Evolutionary conservation across 2,888 invertebrate species (phyloP).

Genomic region (Caenorhabditis auriculariae): DNA sequence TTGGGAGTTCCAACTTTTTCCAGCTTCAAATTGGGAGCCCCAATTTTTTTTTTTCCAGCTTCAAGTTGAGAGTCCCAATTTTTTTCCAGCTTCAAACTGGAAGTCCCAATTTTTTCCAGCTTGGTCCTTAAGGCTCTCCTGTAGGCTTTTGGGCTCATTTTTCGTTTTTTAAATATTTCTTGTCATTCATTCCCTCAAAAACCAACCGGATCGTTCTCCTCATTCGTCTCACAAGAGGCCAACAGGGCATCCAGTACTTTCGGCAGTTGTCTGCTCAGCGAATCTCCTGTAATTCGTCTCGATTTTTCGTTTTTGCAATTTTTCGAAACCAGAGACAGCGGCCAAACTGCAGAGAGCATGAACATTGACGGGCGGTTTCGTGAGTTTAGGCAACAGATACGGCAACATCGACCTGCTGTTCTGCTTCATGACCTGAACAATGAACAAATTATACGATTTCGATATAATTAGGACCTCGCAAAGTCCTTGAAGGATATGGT

Average conservation of each 20-base stretch:
- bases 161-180: too few species aligned
- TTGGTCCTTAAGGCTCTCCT: too few species aligned
- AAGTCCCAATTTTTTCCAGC: too few species aligned
- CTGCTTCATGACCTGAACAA: slow-evolving; percentile 95
- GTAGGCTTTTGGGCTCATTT: too few species aligned
- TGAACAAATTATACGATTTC: too few species aligned
- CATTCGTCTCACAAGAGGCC: slow-evolving; percentile 39
- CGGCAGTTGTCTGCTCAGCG: slow-evolving; percentile 83
- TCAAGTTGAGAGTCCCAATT: too few species aligned
- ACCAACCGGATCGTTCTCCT: slow-evolving; percentile 38
- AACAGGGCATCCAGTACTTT: slow-evolving; percentile 89
- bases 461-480: too few species aligned
- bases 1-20: too few species aligned
- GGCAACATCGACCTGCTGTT: slow-evolving; percentile 84
- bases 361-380: slow-evolving; percentile 84
- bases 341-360: slow-evolving; percentile 85
- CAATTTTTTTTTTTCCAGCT: too few species aligned
- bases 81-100: too few species aligned
- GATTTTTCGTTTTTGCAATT: not conserved
- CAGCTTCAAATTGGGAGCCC: too few species aligned
- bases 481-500: slow-evolving; percentile 89
- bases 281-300: slow-evolving; percentile 71
- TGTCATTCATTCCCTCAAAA: too few species aligned
- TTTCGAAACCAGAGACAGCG: slow-evolving; percentile 80
- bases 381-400: slow-evolving; percentile 86